A percentile compares a stretch with the other conserved stretches of the same genome.
Evolutionary conservation across 2,888 invertebrate genomes (phyloP).

Genomic region (Eupsilia transversa): DNA sequence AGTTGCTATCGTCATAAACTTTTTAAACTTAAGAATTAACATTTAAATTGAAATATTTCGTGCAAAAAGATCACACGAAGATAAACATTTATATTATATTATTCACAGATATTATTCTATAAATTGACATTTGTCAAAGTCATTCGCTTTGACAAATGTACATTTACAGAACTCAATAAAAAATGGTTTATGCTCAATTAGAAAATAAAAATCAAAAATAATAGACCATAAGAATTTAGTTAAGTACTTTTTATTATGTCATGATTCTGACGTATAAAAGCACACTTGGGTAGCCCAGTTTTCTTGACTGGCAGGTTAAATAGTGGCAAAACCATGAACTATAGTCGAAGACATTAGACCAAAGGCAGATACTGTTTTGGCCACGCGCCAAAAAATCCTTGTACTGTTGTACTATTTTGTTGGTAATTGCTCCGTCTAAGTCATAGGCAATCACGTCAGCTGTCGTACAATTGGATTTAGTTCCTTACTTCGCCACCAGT

Average conservation of each 20-base stretch:
- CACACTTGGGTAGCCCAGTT: conserved; percentile 30
- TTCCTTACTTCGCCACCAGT: no score
- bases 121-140: no score
- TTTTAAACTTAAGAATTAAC: conserved; percentile 11
- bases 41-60: conserved; percentile 14
- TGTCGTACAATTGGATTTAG: no score
- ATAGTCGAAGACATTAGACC: not conserved
- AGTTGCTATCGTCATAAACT: not conserved
- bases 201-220: no score
- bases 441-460: no score
- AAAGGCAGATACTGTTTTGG: not conserved
- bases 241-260: conserved; percentile 58
- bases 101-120: no score
- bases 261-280: conserved; percentile 55
- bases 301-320: not conserved
- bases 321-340: not conserved
- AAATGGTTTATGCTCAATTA: no score
- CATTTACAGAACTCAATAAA: no score
- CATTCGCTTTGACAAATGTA: no score
- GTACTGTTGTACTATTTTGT: no score
- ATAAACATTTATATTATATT: conserved; percentile 5
- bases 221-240: conserved; percentile 23
- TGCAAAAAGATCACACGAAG: not conserved
- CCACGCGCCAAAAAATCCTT: no score
- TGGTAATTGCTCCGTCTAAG: no score